Base-by-base conservation (phyloP, 1,140 invertebrate species). In the Cecropterus lyciades region DNA sequence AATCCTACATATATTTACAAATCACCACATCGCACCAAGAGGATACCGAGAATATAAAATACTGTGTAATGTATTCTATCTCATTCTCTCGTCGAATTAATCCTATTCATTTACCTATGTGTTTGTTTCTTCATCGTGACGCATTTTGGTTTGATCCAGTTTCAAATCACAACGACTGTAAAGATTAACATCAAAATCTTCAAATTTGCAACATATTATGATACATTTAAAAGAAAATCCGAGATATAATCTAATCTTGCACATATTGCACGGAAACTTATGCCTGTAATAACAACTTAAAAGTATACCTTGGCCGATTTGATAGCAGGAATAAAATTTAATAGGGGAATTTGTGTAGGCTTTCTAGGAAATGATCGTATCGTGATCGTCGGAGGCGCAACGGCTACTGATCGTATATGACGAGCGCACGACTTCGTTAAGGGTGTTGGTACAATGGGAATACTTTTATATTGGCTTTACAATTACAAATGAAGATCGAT, bases 241-340 rank as follows among this genome's bases (percentile, higher is more conserved):
- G 17, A 17, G 16, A 10, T 20, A 48, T n/a, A 17, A 2, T 20
- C 3, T 9, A 16, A 46, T 46, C 14, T 46, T 17, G 14, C 49
- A 2, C n/a, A 30, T 16, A 27, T 13, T 8, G 3, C 15, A 16
- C 10, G 15, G 7, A 42, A 33, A 40, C 33, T 55, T 57, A 57
- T 45, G 15, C 14, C 16, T 13, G 42, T 10, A 46, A 57, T 11
- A 16, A 62, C 27, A 30, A 52, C 13, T 6, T 24, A 52, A 40
- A 40, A n/a, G 33, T 43, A 49, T 52, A 9, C n/a, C 24, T 52
- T 13, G 13, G 13, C 48, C 49, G 53, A 56, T 56, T 14, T 48
- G 57, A 62, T 62, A 46, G 45, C 42, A 62, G 45, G 46, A 49
- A 62, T 62, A 62, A 62, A 49, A 62, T 62, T 62, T 62, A 62